Base-by-base conservation (phyloP, 1,140 invertebrate species). In the Subanguina moxae region DNA sequence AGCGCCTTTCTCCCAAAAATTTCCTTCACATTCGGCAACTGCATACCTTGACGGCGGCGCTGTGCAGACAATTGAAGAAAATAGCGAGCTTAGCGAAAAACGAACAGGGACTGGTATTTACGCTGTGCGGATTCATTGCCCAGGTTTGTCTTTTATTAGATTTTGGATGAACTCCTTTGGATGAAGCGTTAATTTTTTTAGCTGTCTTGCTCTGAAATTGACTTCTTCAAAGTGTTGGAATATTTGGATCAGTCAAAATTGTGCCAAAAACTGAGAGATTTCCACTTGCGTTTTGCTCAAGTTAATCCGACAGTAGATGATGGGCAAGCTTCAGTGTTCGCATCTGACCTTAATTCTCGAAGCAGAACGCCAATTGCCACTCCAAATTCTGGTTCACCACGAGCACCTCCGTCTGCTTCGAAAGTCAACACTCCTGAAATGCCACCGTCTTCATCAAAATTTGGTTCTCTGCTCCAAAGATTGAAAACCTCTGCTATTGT, bases 11-110 rank as follows among this genome's bases (percentile, higher is more conserved):
- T 74, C 87, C 91, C 46, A 88, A 87, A 72, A 97, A 92, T 84
- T 83, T 96, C 9, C 83, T 95, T 45, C 87, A 88, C 65, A 86
- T 97, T 57, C 91, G 90, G 82, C 93, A 96, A 83, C 80, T 97
- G n/a, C 86, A 89, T 67, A 92, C 89, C 82, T 87, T 94, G 67
- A 84, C 93, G 5, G 88, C 87, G 68, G 88, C 88, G 71, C 84
- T 95, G n/a, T 84, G 90, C 57, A 87, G 88, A 83, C 72, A 21
- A 8, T 25, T 52, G n/a, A 52, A 25, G 48, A 52, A 19, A 52
- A 25, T 25, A 15, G n/a, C 48, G 15, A 15, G 23, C 23, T 19
- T 15, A 52, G 48, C 48, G 15, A 5, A 3, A 7, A 19, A 7
- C 17, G 48, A 15, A 21, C 3, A 21, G 48, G 23, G 23, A 8